A percentile compares a stretch with the other conserved stretches of the same genome.
Conservation (phyloP, 1,140 invertebrate genomes). For the Magallana gigas region DNA sequence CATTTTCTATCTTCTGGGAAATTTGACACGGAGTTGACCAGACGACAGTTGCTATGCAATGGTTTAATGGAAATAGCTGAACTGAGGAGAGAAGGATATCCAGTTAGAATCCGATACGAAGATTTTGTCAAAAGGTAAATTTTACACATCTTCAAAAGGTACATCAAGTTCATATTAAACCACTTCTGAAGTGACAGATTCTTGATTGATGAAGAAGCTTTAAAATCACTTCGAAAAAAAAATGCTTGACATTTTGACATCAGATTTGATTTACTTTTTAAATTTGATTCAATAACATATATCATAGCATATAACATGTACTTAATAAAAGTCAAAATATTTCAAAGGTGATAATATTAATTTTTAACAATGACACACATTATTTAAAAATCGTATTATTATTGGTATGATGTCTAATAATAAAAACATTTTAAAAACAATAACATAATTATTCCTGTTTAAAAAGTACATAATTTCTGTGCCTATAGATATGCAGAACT, state of each 20-base stretch:
- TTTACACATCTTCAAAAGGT: constrained; percentile 10
- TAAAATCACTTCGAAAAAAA: not conserved
- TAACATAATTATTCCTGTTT: too few species aligned
- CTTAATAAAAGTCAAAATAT: too few species aligned
- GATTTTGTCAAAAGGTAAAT: constrained; percentile 68
- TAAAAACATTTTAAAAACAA: too few species aligned
- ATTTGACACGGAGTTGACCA: constrained; percentile 86
- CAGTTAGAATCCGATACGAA: constrained; percentile 69
- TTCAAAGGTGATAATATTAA: too few species aligned
- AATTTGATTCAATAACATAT: not conserved
- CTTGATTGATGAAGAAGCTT: not conserved
- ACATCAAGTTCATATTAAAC: not conserved
- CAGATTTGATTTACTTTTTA: not conserved
- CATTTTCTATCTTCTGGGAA: constrained; percentile 83
- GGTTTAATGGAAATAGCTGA: constrained; percentile 73
- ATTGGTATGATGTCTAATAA: too few species aligned
- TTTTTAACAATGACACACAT: too few species aligned
- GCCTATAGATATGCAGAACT: constrained; percentile 56
- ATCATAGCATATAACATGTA: too few species aligned
- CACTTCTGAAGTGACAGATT: not conserved
- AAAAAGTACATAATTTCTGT: too few species aligned
- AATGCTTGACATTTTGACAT: not conserved
- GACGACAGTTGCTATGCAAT: constrained; percentile 85
- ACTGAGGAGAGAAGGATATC: constrained; percentile 70
- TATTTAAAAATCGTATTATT: too few species aligned